Conservation (phyloP, 2,888 invertebrate genomes). For the Synergus umbraculus region DNA sequence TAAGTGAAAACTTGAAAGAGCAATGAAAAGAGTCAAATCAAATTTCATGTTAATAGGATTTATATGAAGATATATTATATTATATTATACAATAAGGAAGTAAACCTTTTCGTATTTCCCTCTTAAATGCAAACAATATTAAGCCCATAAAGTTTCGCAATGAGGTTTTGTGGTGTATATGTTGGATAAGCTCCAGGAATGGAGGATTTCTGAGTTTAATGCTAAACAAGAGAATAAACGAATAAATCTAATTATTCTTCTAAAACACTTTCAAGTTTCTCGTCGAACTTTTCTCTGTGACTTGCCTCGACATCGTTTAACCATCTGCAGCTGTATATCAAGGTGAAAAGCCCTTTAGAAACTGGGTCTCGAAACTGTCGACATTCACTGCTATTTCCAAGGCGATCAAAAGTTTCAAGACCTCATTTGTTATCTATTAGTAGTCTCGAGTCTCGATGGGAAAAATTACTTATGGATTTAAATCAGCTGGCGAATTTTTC, state of each 20-base stretch:
- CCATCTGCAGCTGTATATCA: conserved; percentile 29
- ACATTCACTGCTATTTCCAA: conserved; percentile 14
- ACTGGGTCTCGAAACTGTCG: conserved; percentile 21
- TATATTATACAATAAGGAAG: no score
- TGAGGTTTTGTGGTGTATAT: background rate
- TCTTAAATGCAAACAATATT: background rate
- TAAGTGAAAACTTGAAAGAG: background rate
- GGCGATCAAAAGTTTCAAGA: conserved; percentile 5
- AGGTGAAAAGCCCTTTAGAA: background rate
- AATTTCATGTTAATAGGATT: background rate
- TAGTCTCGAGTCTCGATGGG: background rate
- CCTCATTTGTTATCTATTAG: conserved; percentile 9
- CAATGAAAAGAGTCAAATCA: background rate
- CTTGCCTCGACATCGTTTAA: conserved; percentile 12
- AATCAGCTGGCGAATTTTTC: background rate
- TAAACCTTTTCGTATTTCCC: background rate
- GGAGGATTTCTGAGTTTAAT: background rate
- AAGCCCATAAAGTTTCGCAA: background rate
- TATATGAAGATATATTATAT: background rate
- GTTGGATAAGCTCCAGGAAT: background rate
- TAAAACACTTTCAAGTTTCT: conserved; percentile 37
- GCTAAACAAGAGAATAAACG: conserved; percentile 5
- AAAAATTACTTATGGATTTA: background rate
- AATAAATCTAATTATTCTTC: conserved; percentile 39
- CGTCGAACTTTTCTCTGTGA: conserved; percentile 6